A percentile compares a stretch with the other conserved stretches of the same genome.
These are phyloP conservation scores for Zygogramma bicolorata DNA, from an alignment of 2,888 invertebrate genomes.

Conservation along the genomic window DNA sequence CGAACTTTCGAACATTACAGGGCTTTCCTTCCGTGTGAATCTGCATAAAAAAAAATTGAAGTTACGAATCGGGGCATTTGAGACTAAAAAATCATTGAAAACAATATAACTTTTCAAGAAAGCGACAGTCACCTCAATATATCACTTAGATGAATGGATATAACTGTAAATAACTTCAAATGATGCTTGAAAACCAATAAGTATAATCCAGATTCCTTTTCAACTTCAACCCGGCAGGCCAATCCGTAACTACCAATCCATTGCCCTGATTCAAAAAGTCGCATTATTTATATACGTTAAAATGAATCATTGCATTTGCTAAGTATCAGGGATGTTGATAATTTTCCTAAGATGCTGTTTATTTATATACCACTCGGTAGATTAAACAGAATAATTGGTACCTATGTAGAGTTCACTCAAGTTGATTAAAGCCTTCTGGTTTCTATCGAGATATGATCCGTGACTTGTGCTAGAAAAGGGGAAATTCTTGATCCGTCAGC, in stretches of 20 bases:
- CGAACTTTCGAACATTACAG: too few species aligned
- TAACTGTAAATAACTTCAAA: too few species aligned
- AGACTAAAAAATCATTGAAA: too few species aligned
- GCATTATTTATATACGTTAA: not conserved
- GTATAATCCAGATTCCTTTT: too few species aligned
- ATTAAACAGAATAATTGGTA: constrained; percentile 36
- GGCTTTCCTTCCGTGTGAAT: too few species aligned
- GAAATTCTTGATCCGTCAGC: constrained; percentile 42
- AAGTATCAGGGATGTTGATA: constrained; percentile 20
- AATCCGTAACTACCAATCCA: not conserved
- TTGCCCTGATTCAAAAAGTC: not conserved
- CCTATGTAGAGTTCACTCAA: constrained; percentile 47
- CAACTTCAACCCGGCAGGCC: not conserved
- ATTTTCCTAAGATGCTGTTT: constrained; percentile 24
- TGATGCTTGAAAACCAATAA: too few species aligned
- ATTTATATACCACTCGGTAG: constrained; percentile 26
- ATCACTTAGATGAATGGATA: too few species aligned
- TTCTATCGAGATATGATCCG: constrained; percentile 54
- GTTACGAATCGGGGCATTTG: too few species aligned
- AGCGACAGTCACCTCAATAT: too few species aligned
- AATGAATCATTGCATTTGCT: constrained; percentile 7
- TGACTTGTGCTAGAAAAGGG: constrained; percentile 51
- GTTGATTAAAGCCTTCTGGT: constrained; percentile 56
- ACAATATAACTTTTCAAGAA: too few species aligned
- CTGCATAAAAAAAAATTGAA: too few species aligned